Conservation (phyloP, 2,113 vertebrate species). For the Urocitellus parryii region DNA sequence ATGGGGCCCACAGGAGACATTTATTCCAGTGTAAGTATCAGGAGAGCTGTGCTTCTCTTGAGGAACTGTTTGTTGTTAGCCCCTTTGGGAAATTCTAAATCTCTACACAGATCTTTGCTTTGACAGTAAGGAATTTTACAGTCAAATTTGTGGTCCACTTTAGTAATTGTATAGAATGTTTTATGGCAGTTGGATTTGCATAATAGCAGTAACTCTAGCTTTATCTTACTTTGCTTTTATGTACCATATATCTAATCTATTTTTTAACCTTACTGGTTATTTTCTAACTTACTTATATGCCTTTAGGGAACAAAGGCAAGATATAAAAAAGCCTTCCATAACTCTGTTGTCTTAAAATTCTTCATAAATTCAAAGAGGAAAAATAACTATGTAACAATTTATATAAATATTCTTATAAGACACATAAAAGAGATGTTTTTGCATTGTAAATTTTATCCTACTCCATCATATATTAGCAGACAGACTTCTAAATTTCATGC, state of each 20-base stretch:
- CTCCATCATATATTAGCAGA: background rate
- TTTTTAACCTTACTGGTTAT: slow-evolving; percentile 1
- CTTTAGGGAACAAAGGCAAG: background rate
- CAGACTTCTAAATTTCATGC: background rate
- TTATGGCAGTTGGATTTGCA: slow-evolving; percentile 52
- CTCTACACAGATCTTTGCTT: slow-evolving; percentile 56
- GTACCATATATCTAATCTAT: background rate
- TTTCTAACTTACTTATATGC: slow-evolving; percentile 46
- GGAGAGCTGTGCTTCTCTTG: slow-evolving; percentile 59
- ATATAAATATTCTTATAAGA: slow-evolving; percentile 4
- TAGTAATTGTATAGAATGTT: slow-evolving; percentile 50
- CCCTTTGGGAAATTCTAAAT: slow-evolving; percentile 57
- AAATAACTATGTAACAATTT: background rate
- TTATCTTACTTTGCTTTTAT: slow-evolving; percentile 52
- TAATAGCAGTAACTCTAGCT: slow-evolving; percentile 52
- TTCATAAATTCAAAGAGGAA: slow-evolving; percentile 24
- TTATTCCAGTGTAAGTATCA: slow-evolving; percentile 57
- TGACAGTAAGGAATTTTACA: slow-evolving; percentile 62
- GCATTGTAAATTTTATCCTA: background rate
- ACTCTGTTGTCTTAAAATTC: slow-evolving; percentile 27
- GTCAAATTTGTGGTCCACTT: slow-evolving; percentile 69
- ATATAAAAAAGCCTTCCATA: background rate
- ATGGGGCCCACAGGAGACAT: slow-evolving; percentile 61
- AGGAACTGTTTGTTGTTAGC: slow-evolving; percentile 67
- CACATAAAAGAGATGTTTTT: background rate